phyloP scores from a whole-genome alignment of 2,113 vertebrate genomes.

The Chaetops frenatus region DNA sequence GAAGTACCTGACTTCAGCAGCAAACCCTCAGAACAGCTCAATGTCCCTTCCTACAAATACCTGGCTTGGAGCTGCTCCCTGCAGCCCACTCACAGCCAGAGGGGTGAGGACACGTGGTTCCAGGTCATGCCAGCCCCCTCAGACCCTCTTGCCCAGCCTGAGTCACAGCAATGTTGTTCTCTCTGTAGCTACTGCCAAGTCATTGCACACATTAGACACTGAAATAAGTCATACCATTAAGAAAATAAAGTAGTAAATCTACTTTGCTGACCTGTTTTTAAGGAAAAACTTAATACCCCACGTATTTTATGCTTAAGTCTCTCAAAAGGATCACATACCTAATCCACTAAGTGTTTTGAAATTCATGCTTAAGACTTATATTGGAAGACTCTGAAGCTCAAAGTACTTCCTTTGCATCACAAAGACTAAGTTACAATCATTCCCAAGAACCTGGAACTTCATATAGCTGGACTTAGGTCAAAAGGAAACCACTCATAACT shows the following conservation, averaged over 20 bases:
- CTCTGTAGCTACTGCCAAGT: neutral
- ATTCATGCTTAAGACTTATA: neutral
- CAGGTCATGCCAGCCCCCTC: neutral
- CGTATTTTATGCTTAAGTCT: neutral
- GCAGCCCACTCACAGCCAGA: neutral
- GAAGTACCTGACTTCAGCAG: neutral
- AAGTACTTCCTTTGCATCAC: neutral
- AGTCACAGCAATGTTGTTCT: neutral
- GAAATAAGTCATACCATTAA: neutral
- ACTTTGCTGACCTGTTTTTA: neutral
- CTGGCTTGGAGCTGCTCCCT: neutral
- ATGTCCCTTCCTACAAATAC: neutral
- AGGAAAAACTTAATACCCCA: neutral
- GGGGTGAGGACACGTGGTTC: accelerated
- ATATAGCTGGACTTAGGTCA: neutral
- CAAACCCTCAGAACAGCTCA: neutral
- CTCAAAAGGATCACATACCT: neutral
- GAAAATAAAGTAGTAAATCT: neutral
- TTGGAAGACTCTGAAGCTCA: neutral
- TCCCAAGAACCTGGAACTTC: neutral
- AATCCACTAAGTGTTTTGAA: neutral
- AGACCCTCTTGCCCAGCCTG: neutral
- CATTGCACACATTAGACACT: neutral
- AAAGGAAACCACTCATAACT: neutral
- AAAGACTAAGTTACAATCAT: neutral